These are phyloP conservation scores for Glossosoma conforme DNA, from an alignment of 1,140 invertebrate species.

Conservation along the genomic window DNA sequence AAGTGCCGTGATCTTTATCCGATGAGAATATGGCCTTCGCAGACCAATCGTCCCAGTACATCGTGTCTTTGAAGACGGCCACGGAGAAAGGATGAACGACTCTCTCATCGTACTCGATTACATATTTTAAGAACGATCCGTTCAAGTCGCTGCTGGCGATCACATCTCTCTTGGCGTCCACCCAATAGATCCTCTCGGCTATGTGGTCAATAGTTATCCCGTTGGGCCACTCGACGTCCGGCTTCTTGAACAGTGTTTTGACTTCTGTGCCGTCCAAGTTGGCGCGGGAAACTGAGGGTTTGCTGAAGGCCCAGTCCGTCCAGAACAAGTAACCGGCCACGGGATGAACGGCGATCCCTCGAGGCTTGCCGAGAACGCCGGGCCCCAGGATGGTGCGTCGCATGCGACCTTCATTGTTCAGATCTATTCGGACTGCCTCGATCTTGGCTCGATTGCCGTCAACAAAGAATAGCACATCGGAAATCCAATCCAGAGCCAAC, in stretches of 20 bases:
- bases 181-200: constrained; percentile 79
- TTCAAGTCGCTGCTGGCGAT: constrained; percentile 82
- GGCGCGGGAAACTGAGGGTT: constrained; percentile 75
- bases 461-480: constrained; percentile 87
- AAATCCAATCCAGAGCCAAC: constrained; percentile 91
- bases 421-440: constrained; percentile 71
- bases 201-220: constrained; percentile 82
- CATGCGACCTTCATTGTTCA: constrained; percentile 64
- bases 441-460: constrained; percentile 75
- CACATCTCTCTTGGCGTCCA: constrained; percentile 78
- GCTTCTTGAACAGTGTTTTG: constrained; percentile 62
- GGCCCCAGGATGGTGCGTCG: constrained; percentile 70
- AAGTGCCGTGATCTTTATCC: constrained; percentile 67
- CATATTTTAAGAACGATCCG: constrained; percentile 70
- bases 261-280: constrained; percentile 79
- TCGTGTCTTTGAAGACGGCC: constrained; percentile 75
- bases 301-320: constrained; percentile 84
- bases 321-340: constrained; percentile 80
- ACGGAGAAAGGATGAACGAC: constrained; percentile 81
- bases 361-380: constrained; percentile 69
- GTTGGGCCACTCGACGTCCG: constrained; percentile 78
- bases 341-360: constrained; percentile 87
- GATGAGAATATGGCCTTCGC: constrained; percentile 70
- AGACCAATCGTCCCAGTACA: constrained; percentile 93
- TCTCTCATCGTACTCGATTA: constrained; percentile 60